Base-by-base conservation (phyloP, 2,888 invertebrate genomes). In the Tortrix viridana region DNA sequence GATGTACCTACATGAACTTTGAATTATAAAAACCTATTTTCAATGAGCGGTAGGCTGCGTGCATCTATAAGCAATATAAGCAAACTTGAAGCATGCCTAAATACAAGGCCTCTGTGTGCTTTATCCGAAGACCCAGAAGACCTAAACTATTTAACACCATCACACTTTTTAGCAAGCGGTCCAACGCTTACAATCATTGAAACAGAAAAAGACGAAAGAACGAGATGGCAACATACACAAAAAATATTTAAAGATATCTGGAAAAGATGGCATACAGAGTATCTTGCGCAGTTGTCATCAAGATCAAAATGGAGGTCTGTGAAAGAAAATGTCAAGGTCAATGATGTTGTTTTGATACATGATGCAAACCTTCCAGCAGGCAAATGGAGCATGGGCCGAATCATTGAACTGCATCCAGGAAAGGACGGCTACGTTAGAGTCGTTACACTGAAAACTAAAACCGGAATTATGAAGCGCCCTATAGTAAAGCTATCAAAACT, bases 261-360 rank as follows among this genome's bases (percentile, higher is more conserved):
- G 44, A 44, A 44, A 19, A 18, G 44, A 18, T 44, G 44, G 44
- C 44, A 19, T 14, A 4, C 58, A 0, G 71, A 73, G 50, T 73
- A 71, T 52, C 41, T 74, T 16, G 57, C 58, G 1, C 71, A 71
- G 20, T 23, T 75, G 19, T 49, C 63, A 55, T 6, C 63, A 46
- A 62, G 72, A 19, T 57, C 49, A 23, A 75, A 75, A 37, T 75
- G 72, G 74, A 54, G 32, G 46, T 22, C 44, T 14, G 50, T 65
- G 0, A 48, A 66, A 32, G 22, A 46, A 32, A 72, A 74, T 20
- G 43, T 74, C 20, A 44, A 67, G 9, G 50, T 71, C 16, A 54
- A 65, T 19, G 73, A 74, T 43, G 44, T 74, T 4, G 72, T 74
- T 0, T 26, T 74, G 3, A 67, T 74, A 12, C 63, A 71, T 19